These are phyloP conservation scores for Heliothis subflexa DNA, from an alignment of 1,140 invertebrate species.

Conservation along the genomic window DNA sequence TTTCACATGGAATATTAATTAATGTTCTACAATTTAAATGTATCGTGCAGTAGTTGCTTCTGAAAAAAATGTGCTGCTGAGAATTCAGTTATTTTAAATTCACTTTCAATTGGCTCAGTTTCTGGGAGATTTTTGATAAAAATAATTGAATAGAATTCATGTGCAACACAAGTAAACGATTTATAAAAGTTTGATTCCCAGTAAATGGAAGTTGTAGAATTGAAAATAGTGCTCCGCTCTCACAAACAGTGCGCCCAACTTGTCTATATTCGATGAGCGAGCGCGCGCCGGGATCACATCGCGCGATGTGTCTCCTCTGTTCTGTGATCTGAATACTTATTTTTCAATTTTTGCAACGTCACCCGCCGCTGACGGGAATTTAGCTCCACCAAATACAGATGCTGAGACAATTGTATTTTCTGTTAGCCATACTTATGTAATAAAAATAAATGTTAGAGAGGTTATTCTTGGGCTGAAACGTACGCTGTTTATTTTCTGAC, in stretches of 20 bases:
- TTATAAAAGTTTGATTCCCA: not conserved
- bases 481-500: constrained; percentile 32
- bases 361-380: constrained; percentile 36
- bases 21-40: not conserved
- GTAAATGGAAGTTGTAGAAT: not conserved
- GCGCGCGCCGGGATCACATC: constrained; percentile 45
- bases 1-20: constrained; percentile 1
- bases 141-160: too few species aligned
- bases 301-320: constrained; percentile 49
- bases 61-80: too few species aligned
- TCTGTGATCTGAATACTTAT: constrained; percentile 60
- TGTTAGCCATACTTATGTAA: constrained; percentile 32
- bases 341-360: constrained; percentile 57
- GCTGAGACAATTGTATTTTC: constrained; percentile 34
- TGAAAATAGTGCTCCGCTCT: not conserved
- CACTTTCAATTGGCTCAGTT: too few species aligned
- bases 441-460: constrained; percentile 28
- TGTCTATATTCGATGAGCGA: constrained; percentile 49
- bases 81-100: too few species aligned
- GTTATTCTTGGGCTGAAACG: constrained; percentile 25
- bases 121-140: too few species aligned
- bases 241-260: not conserved
- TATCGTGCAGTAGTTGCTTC: too few species aligned
- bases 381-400: constrained; percentile 41
- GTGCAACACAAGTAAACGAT: not conserved